These are phyloP conservation scores for Drosophila melanosoma DNA, from an alignment of 2,888 invertebrate species.

Conservation along the genomic window DNA sequence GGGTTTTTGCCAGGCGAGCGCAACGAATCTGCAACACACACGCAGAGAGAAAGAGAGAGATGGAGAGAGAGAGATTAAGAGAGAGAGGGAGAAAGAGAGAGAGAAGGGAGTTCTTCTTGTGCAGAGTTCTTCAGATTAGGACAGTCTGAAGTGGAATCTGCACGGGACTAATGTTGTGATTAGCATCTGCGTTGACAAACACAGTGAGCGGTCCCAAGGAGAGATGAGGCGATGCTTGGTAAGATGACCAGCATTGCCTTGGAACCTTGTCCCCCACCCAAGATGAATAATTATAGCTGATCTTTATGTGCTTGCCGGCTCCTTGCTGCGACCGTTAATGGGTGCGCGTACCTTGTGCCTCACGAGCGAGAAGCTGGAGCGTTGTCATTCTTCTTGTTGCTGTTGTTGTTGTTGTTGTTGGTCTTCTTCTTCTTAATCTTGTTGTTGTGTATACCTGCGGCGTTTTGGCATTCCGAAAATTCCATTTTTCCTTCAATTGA, in stretches of 20 bases:
- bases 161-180: slow-evolving; percentile 82
- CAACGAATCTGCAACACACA: slow-evolving; percentile 49
- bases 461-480: slow-evolving; percentile 82
- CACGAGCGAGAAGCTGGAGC: slow-evolving; percentile 19
- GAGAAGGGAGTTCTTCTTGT: not conserved
- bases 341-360: slow-evolving; percentile 64
- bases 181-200: slow-evolving; percentile 85
- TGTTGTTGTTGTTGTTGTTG: slow-evolving; percentile 59
- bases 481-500: slow-evolving; percentile 74
- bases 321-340: slow-evolving; percentile 84
- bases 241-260: slow-evolving; percentile 28
- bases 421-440: not conserved
- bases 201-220: slow-evolving; percentile 78
- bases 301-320: slow-evolving; percentile 82
- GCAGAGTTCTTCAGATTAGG: not conserved
- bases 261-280: slow-evolving; percentile 76
- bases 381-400: slow-evolving; percentile 53
- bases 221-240: slow-evolving; percentile 9
- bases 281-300: slow-evolving; percentile 84
- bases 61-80: not conserved
- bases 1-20: slow-evolving; percentile 62
- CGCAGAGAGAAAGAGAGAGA: not conserved
- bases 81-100: not conserved
- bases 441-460: slow-evolving; percentile 76
- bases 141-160: slow-evolving; percentile 75